phyloP scores from a whole-genome alignment of 2,113 vertebrate species.

The Takifugu flavidus region DNA sequence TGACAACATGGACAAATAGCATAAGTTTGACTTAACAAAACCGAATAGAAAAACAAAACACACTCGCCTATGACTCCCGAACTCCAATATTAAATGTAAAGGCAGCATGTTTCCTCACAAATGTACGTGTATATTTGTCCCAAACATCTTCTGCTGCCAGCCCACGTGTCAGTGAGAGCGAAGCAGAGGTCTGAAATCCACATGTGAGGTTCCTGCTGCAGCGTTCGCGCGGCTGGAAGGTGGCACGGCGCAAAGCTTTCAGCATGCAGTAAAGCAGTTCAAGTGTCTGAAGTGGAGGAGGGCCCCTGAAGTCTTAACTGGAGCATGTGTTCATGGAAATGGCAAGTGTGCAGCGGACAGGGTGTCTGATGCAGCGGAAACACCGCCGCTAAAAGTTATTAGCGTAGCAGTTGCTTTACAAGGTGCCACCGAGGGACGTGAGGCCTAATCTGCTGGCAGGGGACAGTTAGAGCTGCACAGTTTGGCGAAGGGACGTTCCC shows the following conservation, averaged over 20 bases:
- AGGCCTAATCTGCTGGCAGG: neutral
- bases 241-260: slow-evolving; percentile 5
- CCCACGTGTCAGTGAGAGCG: slow-evolving; percentile 16
- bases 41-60: neutral
- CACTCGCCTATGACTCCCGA: too few relatives aligned
- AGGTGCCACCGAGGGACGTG: slow-evolving; percentile 16
- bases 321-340: slow-evolving; percentile 16
- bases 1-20: neutral
- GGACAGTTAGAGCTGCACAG: neutral
- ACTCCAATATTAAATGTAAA: too few relatives aligned
- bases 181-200: slow-evolving; percentile 21
- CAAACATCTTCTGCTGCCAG: slow-evolving; percentile 21
- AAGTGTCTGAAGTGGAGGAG: slow-evolving; percentile 31
- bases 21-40: neutral
- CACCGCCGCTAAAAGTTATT: slow-evolving; percentile 3
- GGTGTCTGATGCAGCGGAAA: slow-evolving; percentile 8
- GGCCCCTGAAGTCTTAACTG: slow-evolving; percentile 10
- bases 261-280: slow-evolving; percentile 18
- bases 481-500: slow-evolving; percentile 2
- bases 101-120: neutral
- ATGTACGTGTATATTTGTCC: neutral
- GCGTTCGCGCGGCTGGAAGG: slow-evolving; percentile 3
- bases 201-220: slow-evolving; percentile 21
- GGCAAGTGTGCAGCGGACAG: neutral
- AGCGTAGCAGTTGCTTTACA: slow-evolving; percentile 26